Conservation (phyloP, 2,888 invertebrate genomes). For the Drosophila ustulata region DNA sequence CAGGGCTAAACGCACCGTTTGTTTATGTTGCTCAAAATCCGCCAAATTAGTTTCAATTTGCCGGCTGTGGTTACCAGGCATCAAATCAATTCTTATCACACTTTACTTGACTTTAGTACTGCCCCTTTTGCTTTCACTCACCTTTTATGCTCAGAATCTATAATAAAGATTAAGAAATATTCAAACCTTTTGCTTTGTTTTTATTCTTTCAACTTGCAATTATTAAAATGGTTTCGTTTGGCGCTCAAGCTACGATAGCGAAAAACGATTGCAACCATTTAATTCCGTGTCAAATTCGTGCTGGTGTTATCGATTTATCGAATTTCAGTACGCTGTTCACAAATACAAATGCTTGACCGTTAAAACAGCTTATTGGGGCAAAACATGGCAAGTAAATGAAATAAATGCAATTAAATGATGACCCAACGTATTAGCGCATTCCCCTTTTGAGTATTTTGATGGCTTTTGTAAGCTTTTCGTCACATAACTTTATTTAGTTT, state of each 20-base stretch:
- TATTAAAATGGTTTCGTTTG: not conserved
- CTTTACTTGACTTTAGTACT: not conserved
- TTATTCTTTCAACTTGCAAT: not conserved
- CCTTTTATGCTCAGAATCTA: not conserved
- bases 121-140: not conserved
- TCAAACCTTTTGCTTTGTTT: not conserved
- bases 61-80: constrained; percentile 40
- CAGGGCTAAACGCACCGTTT: constrained; percentile 34
- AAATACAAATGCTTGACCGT: not conserved
- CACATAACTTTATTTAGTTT: constrained; percentile 45
- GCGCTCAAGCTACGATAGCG: constrained; percentile 28
- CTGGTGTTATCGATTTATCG: constrained; percentile 29
- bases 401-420: not conserved
- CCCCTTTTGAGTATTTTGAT: constrained; percentile 6
- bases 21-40: constrained; percentile 42
- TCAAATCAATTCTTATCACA: constrained; percentile 42
- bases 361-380: not conserved
- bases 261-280: not conserved
- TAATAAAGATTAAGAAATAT: not conserved
- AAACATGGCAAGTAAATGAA: not conserved
- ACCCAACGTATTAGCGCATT: not conserved
- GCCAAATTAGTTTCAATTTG: constrained; percentile 48
- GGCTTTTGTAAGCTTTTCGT: constrained; percentile 15
- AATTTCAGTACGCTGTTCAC: constrained; percentile 12
- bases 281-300: constrained; percentile 13